A percentile compares a stretch with the other conserved stretches of the same genome.
Evolutionary conservation across 1,140 invertebrate species (phyloP).

Genomic region (Drosophila repletoides): DNA sequence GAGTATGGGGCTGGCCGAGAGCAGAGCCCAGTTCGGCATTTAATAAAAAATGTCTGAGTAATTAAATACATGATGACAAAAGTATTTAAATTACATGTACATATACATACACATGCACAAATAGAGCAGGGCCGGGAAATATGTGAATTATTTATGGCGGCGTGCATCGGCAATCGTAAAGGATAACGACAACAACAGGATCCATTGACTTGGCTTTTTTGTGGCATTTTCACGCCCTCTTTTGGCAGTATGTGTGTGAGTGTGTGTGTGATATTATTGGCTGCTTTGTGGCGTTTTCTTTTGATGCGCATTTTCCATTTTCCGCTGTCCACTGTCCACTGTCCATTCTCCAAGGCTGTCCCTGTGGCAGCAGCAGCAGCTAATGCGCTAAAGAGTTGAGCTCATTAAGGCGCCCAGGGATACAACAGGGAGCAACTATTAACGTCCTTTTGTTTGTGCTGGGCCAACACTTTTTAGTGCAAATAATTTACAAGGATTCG

Average conservation of each 20-base stretch:
- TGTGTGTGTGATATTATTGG: constrained; percentile 44
- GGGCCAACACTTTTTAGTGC: constrained; percentile 36
- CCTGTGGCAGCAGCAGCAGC: constrained; percentile 13
- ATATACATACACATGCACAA: constrained; percentile 5
- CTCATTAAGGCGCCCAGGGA: constrained; percentile 52
- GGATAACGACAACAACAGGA: constrained; percentile 22
- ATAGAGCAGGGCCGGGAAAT: constrained; percentile 29
- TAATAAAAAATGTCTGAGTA: constrained; percentile 76
- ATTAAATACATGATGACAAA: constrained; percentile 78
- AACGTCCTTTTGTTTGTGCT: constrained; percentile 55
- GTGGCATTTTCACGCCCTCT: constrained; percentile 28
- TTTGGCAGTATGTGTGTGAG: too few species aligned
- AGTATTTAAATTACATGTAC: constrained; percentile 24
- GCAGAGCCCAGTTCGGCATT: constrained; percentile 40
- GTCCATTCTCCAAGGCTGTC: too few species aligned
- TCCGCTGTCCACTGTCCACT: too few species aligned
- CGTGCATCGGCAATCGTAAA: background rate
- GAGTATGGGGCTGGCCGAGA: background rate
- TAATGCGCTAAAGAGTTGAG: constrained; percentile 69
- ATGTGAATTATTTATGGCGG: constrained; percentile 66
- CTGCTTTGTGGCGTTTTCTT: constrained; percentile 22
- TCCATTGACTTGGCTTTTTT: constrained; percentile 31
- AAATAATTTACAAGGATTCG: constrained; percentile 59
- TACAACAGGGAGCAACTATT: constrained; percentile 45
- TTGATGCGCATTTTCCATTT: constrained; percentile 51